phyloP scores from a whole-genome alignment of 2,113 vertebrate species.

The Paradisaea rubra region DNA sequence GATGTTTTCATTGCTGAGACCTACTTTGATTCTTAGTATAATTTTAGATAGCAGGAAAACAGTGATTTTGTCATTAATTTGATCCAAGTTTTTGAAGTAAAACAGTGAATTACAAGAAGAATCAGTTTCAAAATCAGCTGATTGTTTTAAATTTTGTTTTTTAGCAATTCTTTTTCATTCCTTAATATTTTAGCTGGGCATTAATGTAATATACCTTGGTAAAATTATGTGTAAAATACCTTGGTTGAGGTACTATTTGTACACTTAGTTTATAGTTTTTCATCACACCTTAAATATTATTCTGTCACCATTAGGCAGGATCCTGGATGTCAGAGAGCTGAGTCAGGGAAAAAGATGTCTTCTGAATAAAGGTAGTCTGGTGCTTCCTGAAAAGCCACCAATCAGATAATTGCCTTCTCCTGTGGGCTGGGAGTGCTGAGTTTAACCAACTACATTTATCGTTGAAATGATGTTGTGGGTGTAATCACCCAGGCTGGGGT shows the following conservation, averaged over 20 bases:
- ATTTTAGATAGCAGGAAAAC: neutral
- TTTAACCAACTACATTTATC: neutral
- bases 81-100: neutral
- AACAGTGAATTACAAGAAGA: neutral
- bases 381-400: neutral
- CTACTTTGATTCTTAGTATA: neutral
- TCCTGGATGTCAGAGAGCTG: neutral
- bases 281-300: neutral
- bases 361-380: neutral
- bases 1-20: neutral
- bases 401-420: neutral
- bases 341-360: neutral
- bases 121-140: neutral
- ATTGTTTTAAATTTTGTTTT: neutral
- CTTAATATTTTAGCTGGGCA: neutral
- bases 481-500: neutral
- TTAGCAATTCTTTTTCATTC: neutral
- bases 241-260: neutral
- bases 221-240: neutral
- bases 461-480: neutral
- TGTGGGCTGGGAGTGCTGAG: neutral
- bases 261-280: neutral
- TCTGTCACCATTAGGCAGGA: neutral
- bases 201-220: neutral
- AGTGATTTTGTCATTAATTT: neutral